Conservation (phyloP, 2,888 invertebrate species). For the Neoaliturus tenellus region DNA sequence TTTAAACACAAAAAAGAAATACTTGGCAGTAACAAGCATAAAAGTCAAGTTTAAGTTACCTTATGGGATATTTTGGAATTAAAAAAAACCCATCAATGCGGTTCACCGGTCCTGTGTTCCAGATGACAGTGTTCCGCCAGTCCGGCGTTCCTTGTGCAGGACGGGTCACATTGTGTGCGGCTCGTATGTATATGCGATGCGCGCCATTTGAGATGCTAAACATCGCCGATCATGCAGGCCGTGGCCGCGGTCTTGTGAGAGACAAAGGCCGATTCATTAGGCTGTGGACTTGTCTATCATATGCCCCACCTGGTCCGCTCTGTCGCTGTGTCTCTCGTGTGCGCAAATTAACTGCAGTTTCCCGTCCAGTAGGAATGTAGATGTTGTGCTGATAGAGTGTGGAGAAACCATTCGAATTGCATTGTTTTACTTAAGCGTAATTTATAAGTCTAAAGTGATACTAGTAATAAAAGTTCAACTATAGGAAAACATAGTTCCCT, state of each 20-base stretch:
- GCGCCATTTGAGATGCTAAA: constrained; percentile 46
- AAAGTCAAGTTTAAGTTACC: too few relatives aligned
- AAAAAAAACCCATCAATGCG: not conserved
- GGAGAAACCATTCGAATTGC: too few relatives aligned
- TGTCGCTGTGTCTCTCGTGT: not conserved
- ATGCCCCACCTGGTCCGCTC: not conserved
- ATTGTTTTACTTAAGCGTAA: too few relatives aligned
- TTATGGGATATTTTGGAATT: too few relatives aligned
- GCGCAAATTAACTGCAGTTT: not conserved
- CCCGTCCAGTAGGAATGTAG: not conserved
- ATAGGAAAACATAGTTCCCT: too few relatives aligned
- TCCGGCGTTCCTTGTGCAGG: constrained; percentile 31
- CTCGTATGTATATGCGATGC: constrained; percentile 9
- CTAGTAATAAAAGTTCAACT: too few relatives aligned
- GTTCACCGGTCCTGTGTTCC: constrained; percentile 23
- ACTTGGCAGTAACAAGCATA: too few relatives aligned
- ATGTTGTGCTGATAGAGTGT: too few relatives aligned
- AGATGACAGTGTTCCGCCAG: not conserved
- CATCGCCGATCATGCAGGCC: constrained; percentile 38
- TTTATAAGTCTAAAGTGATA: too few relatives aligned
- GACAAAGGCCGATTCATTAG: constrained; percentile 55
- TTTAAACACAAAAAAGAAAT: too few relatives aligned
- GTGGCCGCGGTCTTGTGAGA: constrained; percentile 31
- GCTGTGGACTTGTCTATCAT: constrained; percentile 46
- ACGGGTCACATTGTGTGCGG: constrained; percentile 32